Conservation (phyloP, 2,888 invertebrate genomes). For the Heliconius ethilla region DNA sequence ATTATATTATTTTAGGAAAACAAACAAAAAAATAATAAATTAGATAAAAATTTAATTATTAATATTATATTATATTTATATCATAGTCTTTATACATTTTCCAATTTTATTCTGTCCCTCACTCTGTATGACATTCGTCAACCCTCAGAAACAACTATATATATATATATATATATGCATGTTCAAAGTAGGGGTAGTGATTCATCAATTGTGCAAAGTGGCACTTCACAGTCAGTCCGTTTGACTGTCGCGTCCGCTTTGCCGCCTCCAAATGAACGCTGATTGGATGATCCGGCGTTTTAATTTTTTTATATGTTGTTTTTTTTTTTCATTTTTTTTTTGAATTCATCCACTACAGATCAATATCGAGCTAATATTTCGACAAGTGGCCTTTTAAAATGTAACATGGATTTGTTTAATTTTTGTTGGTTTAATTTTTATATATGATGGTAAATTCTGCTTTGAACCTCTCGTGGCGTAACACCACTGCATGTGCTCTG, state of each 20-base stretch:
- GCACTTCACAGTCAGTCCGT: conserved; percentile 73
- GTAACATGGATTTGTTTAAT: conserved; percentile 19
- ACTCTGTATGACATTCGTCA: conserved; percentile 10
- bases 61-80: too few relatives aligned
- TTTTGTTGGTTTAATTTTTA: not conserved
- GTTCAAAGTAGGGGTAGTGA: conserved; percentile 62
- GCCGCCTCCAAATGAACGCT: conserved; percentile 60
- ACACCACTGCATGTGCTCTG: not conserved
- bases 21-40: too few relatives aligned
- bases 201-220: conserved; percentile 76
- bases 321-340: conserved; percentile 40
- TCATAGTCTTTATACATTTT: not conserved
- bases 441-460: not conserved
- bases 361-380: conserved; percentile 44
- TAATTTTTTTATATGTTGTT: conserved; percentile 46
- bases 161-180: conserved; percentile 38
- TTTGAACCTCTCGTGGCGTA: not conserved
- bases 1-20: too few relatives aligned
- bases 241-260: conserved; percentile 65
- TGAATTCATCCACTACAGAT: conserved; percentile 41
- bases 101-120: not conserved
- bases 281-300: conserved; percentile 61
- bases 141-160: conserved; percentile 11
- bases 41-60: too few relatives aligned
- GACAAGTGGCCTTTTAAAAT: conserved; percentile 34